Evolutionary conservation across 2,113 vertebrate species (phyloP), one percentile per base, ranked within the genome.

Genomic region (Limnothrissa miodon): DNA sequence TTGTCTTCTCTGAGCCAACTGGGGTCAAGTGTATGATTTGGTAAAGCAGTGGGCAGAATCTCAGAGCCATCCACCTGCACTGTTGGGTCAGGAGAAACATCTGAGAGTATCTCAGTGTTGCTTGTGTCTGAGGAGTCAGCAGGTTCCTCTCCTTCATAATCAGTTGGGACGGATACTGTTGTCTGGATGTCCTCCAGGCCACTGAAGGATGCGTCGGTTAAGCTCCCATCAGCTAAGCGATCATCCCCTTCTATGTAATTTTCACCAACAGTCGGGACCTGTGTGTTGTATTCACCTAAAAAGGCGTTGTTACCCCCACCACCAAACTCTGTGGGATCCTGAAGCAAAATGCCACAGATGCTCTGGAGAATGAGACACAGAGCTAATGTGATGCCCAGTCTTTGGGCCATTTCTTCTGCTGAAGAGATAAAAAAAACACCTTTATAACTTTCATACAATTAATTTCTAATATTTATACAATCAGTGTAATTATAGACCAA

Each of bases 311-410:
- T 74, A 15, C 33, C 29, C 15, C 82, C 83, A 0, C 88, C 66
- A 36, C 29, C 80, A 82, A 86, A 85, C 23, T 83, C 83, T 0
- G 91, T 89, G 33, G 91, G 19, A 0, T 78, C 1, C 78, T 90
- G 89, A 17, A 85, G 82, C 9, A 39, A 79, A 66, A 81, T 89
- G 45, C 59, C 45, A 29, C 87, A 86, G 13, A 90, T 78, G 9
- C 51, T 53, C 21, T 93, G 93, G 39, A 91, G 66, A 15, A 91
- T 85, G 80, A 95, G 78, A 5, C 93, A 62, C 39, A 93, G 39
- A 21, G 70, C 53, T 0, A 81, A 78, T 39, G 85, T 84, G 83
- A 89, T 62, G 79, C 83, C 89, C 29, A 91, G 80, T 81, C 51
- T 59, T 56, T 45, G 21, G 59, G 82, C 85, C 94, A 94, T 95